Base-by-base conservation (phyloP, 2,888 invertebrate species). In the Cryptocheilus praepositus region DNA sequence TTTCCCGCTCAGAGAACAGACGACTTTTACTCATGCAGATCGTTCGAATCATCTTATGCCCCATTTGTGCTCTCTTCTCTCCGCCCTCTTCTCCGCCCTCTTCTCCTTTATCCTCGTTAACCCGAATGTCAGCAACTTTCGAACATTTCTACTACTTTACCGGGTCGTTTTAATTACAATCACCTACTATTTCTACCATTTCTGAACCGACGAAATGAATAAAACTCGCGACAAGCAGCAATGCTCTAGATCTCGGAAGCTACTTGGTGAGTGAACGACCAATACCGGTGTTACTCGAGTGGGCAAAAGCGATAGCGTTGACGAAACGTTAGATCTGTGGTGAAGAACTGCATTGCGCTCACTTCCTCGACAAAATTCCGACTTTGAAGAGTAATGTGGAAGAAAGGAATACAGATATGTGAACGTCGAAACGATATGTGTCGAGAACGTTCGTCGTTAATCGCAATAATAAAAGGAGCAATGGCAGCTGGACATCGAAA, bases 161-260 rank as follows among this genome's bases (percentile, higher is more conserved):
- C 25, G 49, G 16, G 4, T n/a, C 49, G 21, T 21, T 57, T 21
- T 45, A 57, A 57, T 45, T 57, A 57, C 56, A 19, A 2, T 5
- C 49, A 18, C 18, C 49, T 18, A 18, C 49, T 16, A 18, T 49
- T 18, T 18, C 3, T 13, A 8, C n/a, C n/a, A n/a, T n/a, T n/a
- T n/a, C n/a, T n/a, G 18, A 18, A 49, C 8, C 11, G 49, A 5
- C 49, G 49, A 49, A 49, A 49, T 49, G 8, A 49, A 49, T 16
- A 16, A 49, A 49, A 49, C 49, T 49, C 49, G 5, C 49, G 49
- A 16, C 8, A 18, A 49, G 16, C 49, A 49, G 16, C 49, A 49
- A 49, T 49, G 18, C 18, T 49, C 36, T 4, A 49, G 8, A 49
- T 49, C 49, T 36, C 36, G 36, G 11, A 1, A 11, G 36, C 16